Evolutionary conservation across 2,113 vertebrate species (phyloP).

Genomic region (Nyctereutes procyonoides): DNA sequence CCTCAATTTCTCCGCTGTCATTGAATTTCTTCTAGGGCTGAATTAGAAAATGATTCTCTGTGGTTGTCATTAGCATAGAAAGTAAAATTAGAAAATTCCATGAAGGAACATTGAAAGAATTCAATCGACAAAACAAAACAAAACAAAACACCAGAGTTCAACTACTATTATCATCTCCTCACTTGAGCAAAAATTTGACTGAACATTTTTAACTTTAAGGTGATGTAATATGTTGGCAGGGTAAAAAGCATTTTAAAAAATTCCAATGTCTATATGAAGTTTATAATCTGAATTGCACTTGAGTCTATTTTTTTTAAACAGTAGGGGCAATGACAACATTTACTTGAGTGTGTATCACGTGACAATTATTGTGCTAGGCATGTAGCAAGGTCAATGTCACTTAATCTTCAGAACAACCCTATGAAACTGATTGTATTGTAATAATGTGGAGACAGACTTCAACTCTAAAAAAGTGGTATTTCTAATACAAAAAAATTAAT

Average conservation of each 20-base stretch:
- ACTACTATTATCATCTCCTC: neutral
- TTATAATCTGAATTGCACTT: neutral
- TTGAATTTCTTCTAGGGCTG: neutral
- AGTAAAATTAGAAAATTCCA: neutral
- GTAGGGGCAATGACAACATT: neutral
- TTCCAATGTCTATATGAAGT: neutral
- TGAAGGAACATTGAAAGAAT: neutral
- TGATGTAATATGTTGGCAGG: accelerated
- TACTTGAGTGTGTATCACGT: neutral
- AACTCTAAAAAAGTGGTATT: neutral
- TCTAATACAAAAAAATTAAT: neutral
- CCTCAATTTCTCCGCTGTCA: neutral
- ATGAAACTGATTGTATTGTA: neutral
- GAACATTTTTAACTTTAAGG: neutral
- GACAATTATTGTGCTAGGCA: neutral
- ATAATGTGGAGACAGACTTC: neutral
- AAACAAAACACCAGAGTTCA: neutral
- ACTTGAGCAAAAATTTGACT: neutral
- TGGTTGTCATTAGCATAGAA: neutral
- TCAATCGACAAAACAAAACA: neutral
- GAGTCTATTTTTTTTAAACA: neutral
- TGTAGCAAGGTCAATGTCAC: neutral
- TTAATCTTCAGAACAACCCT: neutral
- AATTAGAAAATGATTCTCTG: neutral
- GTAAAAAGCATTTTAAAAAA: neutral